Conservation (phyloP, 2,797 vertebrate species). For the Coendou prehensilis region DNA sequence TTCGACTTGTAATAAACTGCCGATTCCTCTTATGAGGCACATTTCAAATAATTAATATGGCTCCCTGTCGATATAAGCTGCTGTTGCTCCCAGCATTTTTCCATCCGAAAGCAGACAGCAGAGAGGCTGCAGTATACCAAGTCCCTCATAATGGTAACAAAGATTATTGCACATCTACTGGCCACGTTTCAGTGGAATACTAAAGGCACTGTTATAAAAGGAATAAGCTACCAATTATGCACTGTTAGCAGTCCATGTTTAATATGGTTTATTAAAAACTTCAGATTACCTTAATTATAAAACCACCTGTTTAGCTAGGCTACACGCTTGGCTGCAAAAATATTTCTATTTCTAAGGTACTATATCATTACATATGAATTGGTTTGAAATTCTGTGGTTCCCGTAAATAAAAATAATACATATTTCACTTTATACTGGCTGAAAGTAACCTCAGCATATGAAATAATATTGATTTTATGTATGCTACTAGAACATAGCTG, state of each 20-base stretch:
- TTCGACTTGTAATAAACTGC: conserved; percentile 88
- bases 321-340: neutral
- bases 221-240: conserved; percentile 74
- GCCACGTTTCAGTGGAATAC: conserved; percentile 74
- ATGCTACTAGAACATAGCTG: neutral
- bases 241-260: conserved; percentile 41
- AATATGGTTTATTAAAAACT: conserved; percentile 71
- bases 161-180: conserved; percentile 79
- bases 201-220: conserved; percentile 79
- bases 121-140: conserved; percentile 74
- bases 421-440: neutral
- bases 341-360: conserved; percentile 28
- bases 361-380: neutral
- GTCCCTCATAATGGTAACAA: conserved; percentile 85
- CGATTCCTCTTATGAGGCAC: conserved; percentile 90
- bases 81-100: conserved; percentile 87
- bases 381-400: neutral
- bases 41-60: conserved; percentile 91
- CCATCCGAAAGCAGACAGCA: conserved; percentile 75
- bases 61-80: conserved; percentile 88
- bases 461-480: conserved; percentile 41
- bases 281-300: conserved; percentile 65
- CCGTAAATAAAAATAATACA: conserved; percentile 44
- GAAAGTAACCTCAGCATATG: conserved; percentile 3
- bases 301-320: conserved; percentile 38